Conservation (phyloP, 2,888 invertebrate species). For the Linyphia triangularis region DNA sequence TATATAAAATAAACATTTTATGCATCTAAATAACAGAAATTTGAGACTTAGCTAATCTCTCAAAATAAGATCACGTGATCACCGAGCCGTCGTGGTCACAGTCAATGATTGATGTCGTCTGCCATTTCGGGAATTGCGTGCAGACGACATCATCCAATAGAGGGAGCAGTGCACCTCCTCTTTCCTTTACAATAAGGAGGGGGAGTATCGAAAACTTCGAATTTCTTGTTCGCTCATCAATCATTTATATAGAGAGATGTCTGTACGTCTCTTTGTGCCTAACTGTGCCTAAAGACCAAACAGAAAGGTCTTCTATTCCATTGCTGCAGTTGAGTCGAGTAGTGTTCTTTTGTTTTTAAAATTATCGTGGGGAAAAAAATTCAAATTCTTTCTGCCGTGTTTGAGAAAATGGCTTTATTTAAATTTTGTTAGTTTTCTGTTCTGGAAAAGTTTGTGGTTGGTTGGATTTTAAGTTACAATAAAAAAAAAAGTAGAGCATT, state of each 20-base stretch:
- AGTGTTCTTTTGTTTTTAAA: neutral
- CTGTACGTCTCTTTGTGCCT: neutral
- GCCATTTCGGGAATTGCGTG: constrained; percentile 63
- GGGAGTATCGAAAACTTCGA: constrained; percentile 57
- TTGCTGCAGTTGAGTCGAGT: neutral
- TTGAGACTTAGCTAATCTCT: constrained; percentile 41
- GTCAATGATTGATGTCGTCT: constrained; percentile 63
- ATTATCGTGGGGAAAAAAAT: neutral
- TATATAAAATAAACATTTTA: constrained; percentile 20
- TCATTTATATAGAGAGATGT: constrained; percentile 47
- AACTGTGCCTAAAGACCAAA: constrained; percentile 24
- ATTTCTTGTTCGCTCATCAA: constrained; percentile 36
- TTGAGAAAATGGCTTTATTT: neutral
- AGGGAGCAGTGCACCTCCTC: constrained; percentile 22
- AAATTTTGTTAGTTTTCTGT: neutral
- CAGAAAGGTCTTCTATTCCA: constrained; percentile 24
- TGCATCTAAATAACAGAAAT: constrained; percentile 7
- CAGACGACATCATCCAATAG: constrained; percentile 42
- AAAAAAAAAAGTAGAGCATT: neutral
- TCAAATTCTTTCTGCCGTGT: neutral
- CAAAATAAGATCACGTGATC: constrained; percentile 55
- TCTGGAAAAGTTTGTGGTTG: neutral
- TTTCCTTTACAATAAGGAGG: neutral
- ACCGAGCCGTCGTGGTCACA: constrained; percentile 55
- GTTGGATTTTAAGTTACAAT: neutral